These are phyloP conservation scores for Trisateles emortualis DNA, from an alignment of 2,888 invertebrate species.

Conservation along the genomic window DNA sequence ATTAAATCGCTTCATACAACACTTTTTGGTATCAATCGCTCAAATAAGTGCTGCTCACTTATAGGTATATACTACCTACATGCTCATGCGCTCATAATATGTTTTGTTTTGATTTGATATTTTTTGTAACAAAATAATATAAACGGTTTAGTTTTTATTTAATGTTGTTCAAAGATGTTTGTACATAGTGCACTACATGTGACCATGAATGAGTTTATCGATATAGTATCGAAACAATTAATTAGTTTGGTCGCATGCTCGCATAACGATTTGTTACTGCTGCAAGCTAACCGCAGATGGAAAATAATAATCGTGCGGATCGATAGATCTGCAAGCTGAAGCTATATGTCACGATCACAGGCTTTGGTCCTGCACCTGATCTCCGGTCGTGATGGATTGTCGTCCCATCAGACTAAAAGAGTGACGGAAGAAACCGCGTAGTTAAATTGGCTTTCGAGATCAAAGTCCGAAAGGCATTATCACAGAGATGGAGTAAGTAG, in stretches of 20 bases:
- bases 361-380: too few species aligned
- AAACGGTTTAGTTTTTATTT: background rate
- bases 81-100: background rate
- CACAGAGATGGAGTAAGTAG: too few species aligned
- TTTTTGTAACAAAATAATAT: background rate
- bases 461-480: background rate
- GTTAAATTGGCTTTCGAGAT: background rate
- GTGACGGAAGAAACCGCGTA: background rate
- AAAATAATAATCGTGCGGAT: too few species aligned
- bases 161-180: background rate
- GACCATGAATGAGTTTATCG: background rate
- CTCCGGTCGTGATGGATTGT: too few species aligned
- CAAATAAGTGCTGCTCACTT: background rate
- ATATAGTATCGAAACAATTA: background rate
- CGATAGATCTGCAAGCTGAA: too few species aligned
- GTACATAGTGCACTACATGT: background rate
- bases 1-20: constrained; percentile 29
- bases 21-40: constrained; percentile 4
- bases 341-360: too few species aligned
- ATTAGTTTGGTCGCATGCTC: background rate
- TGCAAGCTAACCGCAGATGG: too few species aligned
- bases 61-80: too few species aligned
- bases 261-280: background rate
- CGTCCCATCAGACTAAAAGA: too few species aligned
- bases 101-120: background rate